Evolutionary conservation across 2,888 invertebrate genomes (phyloP), one percentile per base, ranked within the genome.

Genomic region (Morpho achilles): DNA sequence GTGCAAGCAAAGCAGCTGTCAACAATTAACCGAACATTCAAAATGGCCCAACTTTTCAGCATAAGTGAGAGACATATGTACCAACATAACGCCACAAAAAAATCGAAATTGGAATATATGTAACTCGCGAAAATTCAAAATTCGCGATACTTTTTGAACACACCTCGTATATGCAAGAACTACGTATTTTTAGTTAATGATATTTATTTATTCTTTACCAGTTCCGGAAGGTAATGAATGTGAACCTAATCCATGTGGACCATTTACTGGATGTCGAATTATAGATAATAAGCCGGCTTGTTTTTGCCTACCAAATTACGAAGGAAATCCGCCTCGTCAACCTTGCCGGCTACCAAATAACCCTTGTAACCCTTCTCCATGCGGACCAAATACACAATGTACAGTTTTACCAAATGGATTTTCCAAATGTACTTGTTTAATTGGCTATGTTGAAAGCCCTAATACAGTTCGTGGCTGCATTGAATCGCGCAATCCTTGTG

Each of bases 161-260:
- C n/a, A n/a, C n/a, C n/a, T n/a, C n/a, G n/a, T n/a, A n/a, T n/a
- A n/a, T 32, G 32, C 32, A 32, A 32, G 32, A 32, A 32, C 32
- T 32, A 32, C 32, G 32, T 32, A 32, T 49, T n/a, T 49, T 42
- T 50, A 9, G 8, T 23, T 50, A 23, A 50, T 32, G 5, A 45
- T 39, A 7, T 52, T 16, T 8, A 10, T 7, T 16, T 52, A 39
- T 44, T 45, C 53, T 65, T 67, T 56, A 62, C 67, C 78, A 97
- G 97, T 97, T 86, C 97, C 96, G 42, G 96, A 97, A 85, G 97
- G 97, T 50, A 95, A 95, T 72, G 94, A 95, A 72, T 97, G 97
- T 75, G 90, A 92, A 64, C 95, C 95, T 43, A 96, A 96, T 82
- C 95, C 95, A 9, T 97, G 97, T 76, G 97, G 97, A 9, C 92